phyloP scores from a whole-genome alignment of 2,113 vertebrate genomes.

The Prinia subflava region DNA sequence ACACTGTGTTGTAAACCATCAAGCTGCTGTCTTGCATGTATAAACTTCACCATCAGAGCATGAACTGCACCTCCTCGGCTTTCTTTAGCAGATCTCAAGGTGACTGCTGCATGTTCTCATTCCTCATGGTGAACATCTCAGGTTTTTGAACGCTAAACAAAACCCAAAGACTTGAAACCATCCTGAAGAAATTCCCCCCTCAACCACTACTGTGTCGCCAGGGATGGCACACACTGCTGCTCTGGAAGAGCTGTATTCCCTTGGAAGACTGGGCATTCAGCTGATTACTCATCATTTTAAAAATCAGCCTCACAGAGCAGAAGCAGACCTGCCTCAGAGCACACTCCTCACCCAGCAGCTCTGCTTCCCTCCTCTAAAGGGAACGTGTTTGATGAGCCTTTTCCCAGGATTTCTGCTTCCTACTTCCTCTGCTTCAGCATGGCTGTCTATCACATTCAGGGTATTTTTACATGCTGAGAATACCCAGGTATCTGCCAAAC shows the following conservation, averaged over 20 bases:
- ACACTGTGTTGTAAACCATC: not conserved
- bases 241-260: not conserved
- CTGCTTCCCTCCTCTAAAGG: not conserved
- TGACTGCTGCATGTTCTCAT: not conserved
- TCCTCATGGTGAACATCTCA: not conserved
- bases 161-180: not conserved
- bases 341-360: not conserved
- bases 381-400: not conserved
- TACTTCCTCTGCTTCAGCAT: not conserved
- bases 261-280: not conserved
- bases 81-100: not conserved
- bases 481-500: not conserved
- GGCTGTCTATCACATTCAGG: not conserved
- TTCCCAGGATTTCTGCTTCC: not conserved
- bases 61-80: not conserved
- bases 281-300: not conserved
- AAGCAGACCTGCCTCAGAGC: not conserved
- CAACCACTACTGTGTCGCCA: fast-evolving
- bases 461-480: not conserved
- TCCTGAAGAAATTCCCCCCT: not conserved
- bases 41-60: not conserved
- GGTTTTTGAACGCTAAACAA: not conserved
- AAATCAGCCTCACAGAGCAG: not conserved
- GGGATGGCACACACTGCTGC: not conserved
- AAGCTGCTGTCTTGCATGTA: not conserved